phyloP scores from a whole-genome alignment of 2,113 vertebrate species.

The Apistogramma diplotaenia region DNA sequence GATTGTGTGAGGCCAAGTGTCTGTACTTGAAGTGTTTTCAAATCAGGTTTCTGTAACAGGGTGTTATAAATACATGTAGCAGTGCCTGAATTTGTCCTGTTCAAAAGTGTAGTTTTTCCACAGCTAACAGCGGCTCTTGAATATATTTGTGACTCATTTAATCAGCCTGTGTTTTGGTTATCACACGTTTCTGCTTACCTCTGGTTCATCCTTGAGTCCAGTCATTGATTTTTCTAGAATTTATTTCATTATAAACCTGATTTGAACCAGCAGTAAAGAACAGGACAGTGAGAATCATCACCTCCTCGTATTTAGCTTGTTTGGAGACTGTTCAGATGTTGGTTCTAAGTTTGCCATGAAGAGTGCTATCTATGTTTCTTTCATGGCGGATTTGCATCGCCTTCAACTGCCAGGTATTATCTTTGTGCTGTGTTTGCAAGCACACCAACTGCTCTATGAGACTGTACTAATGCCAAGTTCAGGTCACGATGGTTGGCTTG shows the following conservation, averaged over 20 bases:
- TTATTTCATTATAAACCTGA: background rate
- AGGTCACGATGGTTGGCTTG: background rate
- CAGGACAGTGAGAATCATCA: rapidly evolving
- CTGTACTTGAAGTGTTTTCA: background rate
- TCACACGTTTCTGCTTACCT: background rate
- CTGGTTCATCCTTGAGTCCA: background rate
- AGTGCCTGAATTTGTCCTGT: background rate
- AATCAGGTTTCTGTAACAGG: background rate
- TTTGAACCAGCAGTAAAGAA: background rate
- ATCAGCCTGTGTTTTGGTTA: background rate
- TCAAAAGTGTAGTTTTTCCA: no score
- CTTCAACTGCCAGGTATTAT: slow-evolving; percentile 1
- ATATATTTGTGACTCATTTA: background rate
- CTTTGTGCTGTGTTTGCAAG: background rate
- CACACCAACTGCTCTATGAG: background rate
- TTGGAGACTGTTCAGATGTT: background rate
- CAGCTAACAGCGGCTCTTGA: no score
- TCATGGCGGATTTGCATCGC: slow-evolving; percentile 5
- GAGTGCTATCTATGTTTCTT: background rate
- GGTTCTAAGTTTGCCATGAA: background rate
- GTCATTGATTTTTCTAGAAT: background rate
- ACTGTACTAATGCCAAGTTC: background rate
- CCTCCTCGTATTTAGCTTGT: background rate
- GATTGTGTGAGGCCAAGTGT: background rate
- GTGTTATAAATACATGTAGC: background rate